These are phyloP conservation scores for Heliocidaris erythrogramma DNA, from an alignment of 35 echinoderm and acorn worm species.

Conservation along the genomic window DNA sequence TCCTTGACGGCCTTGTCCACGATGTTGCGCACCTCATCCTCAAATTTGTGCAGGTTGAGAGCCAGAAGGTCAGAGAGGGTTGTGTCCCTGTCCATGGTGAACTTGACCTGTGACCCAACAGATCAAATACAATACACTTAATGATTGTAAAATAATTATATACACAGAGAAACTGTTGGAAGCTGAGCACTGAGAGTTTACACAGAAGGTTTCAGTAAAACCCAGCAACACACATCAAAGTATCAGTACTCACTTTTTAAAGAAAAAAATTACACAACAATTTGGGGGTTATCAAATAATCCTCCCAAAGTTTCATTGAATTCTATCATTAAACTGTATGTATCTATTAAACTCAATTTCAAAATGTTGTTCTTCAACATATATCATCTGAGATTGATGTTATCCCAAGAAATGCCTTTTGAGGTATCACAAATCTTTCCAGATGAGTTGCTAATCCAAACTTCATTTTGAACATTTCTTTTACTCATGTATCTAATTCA, in stretches of 20 bases:
- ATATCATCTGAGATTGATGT: background rate
- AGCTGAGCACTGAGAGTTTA: no score
- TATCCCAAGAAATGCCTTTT: no score
- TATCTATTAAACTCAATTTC: background rate
- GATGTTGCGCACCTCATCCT: slow-evolving; percentile 97
- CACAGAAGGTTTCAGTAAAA: no score
- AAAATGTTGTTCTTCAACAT: background rate
- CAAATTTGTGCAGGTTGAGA: slow-evolving; percentile 99
- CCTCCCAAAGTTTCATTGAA: background rate
- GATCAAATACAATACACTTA: background rate
- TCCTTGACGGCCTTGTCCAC: slow-evolving; percentile 99
- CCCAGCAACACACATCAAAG: no score
- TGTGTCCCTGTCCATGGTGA: slow-evolving; percentile 88
- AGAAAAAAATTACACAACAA: background rate
- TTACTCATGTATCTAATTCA: no score
- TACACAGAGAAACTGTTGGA: no score
- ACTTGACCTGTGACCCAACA: slow-evolving; percentile 73
- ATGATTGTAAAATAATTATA: no score
- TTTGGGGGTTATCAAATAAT: background rate
- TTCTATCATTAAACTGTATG: background rate
- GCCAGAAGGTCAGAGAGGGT: slow-evolving; percentile 95
- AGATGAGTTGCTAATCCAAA: no score
- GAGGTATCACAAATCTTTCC: no score
- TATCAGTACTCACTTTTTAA: no score
- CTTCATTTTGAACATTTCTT: no score